A percentile compares a stretch with the other conserved stretches of the same genome.
Evolutionary conservation across 23 tunicate genomes (phyloP).

Genomic region (Trididemnum clinides): DNA sequence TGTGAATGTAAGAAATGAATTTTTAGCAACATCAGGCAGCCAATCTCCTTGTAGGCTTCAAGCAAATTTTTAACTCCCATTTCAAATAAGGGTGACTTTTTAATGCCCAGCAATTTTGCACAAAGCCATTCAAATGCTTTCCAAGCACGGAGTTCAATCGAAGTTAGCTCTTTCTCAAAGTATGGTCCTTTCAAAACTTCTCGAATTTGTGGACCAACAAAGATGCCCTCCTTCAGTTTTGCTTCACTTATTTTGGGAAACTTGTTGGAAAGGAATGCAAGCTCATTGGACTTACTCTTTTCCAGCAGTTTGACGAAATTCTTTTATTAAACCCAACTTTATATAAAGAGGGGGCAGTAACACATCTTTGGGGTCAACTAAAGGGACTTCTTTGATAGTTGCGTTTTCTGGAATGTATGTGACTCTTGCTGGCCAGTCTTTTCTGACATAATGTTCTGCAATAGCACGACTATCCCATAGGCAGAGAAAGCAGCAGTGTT

Average conservation of each 20-base stretch:
- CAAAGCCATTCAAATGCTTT: constrained; percentile 39
- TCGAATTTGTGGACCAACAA: constrained; percentile 38
- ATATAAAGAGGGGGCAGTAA: constrained; percentile 32
- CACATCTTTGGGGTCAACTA: constrained; percentile 12
- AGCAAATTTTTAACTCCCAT: constrained; percentile 33
- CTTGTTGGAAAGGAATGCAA: constrained; percentile 21
- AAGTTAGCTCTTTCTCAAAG: constrained; percentile 8
- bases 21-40: constrained; percentile 33
- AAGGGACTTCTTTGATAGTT: background rate
- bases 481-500: constrained; percentile 47
- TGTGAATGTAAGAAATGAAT: constrained; percentile 40
- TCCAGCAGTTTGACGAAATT: constrained; percentile 41
- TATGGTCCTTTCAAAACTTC: constrained; percentile 13
- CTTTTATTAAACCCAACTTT: constrained; percentile 6
- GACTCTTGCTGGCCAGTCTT: constrained; percentile 37
- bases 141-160: constrained; percentile 23
- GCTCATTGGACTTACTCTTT: constrained; percentile 24
- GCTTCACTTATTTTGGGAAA: constrained; percentile 39
- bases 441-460: constrained; percentile 32
- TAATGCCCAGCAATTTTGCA: constrained; percentile 34
- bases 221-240: constrained; percentile 41
- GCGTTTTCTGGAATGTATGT: constrained; percentile 8
- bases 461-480: constrained; percentile 50
- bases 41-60: constrained; percentile 23
- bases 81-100: constrained; percentile 20